These are phyloP conservation scores for Steinernema khuongi DNA, from an alignment of 1,140 invertebrate species.

Conservation along the genomic window DNA sequence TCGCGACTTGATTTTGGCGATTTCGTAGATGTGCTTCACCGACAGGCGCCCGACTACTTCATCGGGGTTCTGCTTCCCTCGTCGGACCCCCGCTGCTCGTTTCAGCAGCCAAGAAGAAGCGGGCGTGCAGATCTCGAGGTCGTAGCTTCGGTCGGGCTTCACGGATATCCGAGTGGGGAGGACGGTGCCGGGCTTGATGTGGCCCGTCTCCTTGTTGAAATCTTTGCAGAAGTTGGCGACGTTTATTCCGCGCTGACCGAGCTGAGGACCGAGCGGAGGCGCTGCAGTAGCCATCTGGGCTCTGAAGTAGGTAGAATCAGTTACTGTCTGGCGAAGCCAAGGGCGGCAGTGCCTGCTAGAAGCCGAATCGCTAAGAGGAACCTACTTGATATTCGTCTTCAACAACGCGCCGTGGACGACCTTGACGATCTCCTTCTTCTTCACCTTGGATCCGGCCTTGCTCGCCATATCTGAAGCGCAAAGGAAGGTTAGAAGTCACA, in stretches of 20 bases:
- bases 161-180: constrained; percentile 50
- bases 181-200: constrained; percentile 75
- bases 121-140: constrained; percentile 76
- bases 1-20: constrained; percentile 82
- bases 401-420: constrained; percentile 45
- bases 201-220: constrained; percentile 86
- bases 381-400: constrained; percentile 50
- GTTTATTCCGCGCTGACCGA: constrained; percentile 76
- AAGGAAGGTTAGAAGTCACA: neutral
- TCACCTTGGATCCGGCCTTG: constrained; percentile 34
- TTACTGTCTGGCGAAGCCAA: neutral
- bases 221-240: constrained; percentile 95
- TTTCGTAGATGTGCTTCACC: constrained; percentile 95
- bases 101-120: constrained; percentile 80
- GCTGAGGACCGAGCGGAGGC: constrained; percentile 53
- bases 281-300: constrained; percentile 57
- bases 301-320: constrained; percentile 37
- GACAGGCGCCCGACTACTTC: constrained; percentile 84
- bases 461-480: constrained; percentile 27
- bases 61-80: constrained; percentile 72
- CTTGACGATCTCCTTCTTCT: constrained; percentile 51
- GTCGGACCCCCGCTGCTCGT: constrained; percentile 83
- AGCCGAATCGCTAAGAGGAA: no score
- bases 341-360: no score
- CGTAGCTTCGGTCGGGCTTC: constrained; percentile 75